These are phyloP conservation scores for Pilophorus perplexus DNA, from an alignment of 2,888 invertebrate species.

Conservation along the genomic window DNA sequence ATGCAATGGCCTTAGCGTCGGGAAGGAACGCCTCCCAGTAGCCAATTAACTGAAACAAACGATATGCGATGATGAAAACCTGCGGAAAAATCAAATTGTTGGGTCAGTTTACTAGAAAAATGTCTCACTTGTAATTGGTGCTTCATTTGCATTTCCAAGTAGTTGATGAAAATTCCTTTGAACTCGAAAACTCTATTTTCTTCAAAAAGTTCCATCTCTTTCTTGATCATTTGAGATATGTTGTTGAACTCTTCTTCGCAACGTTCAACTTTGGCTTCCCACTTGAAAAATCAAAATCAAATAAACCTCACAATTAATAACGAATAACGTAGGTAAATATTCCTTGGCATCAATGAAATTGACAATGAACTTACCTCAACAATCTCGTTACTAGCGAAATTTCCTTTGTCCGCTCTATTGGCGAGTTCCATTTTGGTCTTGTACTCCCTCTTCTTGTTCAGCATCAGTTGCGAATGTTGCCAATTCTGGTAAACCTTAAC, in stretches of 20 bases:
- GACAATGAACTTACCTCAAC: conserved; percentile 80
- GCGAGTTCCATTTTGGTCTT: conserved; percentile 89
- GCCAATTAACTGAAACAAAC: conserved; percentile 70
- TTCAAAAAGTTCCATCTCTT: conserved; percentile 91
- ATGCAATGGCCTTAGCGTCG: conserved; percentile 80
- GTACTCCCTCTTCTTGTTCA: conserved; percentile 90
- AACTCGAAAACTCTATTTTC: conserved; percentile 83
- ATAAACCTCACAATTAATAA: not conserved
- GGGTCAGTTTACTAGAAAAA: no score
- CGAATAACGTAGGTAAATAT: not conserved
- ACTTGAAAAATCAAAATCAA: conserved; percentile 58
- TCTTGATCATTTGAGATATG: conserved; percentile 90
- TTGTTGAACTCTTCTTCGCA: conserved; percentile 95
- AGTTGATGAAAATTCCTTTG: conserved; percentile 82
- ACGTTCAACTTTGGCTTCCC: conserved; percentile 95
- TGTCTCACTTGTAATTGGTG: conserved; percentile 96
- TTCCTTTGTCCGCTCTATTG: conserved; percentile 84
- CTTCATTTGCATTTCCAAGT: conserved; percentile 89
- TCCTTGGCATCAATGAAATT: not conserved
- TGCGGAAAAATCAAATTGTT: not conserved
- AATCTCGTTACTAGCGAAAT: conserved; percentile 85
- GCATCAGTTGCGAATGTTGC: conserved; percentile 93
- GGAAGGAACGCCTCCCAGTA: conserved; percentile 96
- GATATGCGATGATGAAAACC: not conserved
- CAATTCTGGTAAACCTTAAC: conserved; percentile 91